Conservation (phyloP, 2,888 invertebrate genomes). For the Cosmia pyralina region DNA sequence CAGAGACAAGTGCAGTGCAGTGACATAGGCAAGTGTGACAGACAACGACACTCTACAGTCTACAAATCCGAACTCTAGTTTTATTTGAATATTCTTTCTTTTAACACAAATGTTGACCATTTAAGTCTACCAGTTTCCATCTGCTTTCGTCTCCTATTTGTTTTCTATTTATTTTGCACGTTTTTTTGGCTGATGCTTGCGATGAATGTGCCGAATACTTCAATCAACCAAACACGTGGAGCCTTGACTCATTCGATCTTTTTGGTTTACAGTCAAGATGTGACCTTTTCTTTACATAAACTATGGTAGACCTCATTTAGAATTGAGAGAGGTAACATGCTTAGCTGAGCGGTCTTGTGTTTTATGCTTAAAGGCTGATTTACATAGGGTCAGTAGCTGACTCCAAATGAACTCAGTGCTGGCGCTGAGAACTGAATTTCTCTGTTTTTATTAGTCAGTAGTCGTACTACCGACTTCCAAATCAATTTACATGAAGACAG, state of each 20-base stretch:
- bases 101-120: constrained; percentile 3
- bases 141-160: not conserved
- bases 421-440: too few species aligned
- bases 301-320: not conserved
- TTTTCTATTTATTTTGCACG: constrained; percentile 16
- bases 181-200: not conserved
- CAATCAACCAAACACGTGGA: constrained; percentile 13
- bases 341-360: not conserved
- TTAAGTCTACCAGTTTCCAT: not conserved
- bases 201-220: not conserved
- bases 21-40: not conserved
- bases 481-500: too few species aligned
- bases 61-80: not conserved
- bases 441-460: too few species aligned
- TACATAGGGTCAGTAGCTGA: too few species aligned
- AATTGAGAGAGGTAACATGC: not conserved
- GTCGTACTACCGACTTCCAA: too few species aligned
- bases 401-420: too few species aligned
- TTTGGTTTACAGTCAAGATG: constrained; percentile 1
- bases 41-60: not conserved
- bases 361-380: too few species aligned
- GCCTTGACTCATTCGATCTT: not conserved
- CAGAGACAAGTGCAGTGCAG: too few species aligned
- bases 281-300: not conserved
- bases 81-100: constrained; percentile 7